These are phyloP conservation scores for Petrophora chlorosata DNA, from an alignment of 2,888 invertebrate genomes.

Conservation along the genomic window DNA sequence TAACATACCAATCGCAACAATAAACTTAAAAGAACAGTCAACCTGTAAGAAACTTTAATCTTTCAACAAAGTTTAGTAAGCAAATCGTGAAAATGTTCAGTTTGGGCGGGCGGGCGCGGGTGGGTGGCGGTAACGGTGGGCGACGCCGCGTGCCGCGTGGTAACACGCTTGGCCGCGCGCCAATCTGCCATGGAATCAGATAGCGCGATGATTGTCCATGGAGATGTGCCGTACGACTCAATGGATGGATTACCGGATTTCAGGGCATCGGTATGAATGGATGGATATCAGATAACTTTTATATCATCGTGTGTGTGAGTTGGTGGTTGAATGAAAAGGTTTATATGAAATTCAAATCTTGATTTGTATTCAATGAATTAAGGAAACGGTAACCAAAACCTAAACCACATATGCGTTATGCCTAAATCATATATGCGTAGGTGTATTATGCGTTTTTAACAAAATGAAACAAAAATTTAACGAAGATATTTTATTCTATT, in stretches of 20 bases:
- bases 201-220: conserved; percentile 35
- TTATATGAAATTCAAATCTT: too few species aligned
- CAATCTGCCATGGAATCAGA: conserved; percentile 64
- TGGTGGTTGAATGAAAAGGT: not conserved
- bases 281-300: too few species aligned
- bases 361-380: too few species aligned
- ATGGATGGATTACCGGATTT: conserved; percentile 20
- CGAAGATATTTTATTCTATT: too few species aligned
- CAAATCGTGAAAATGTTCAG: conserved; percentile 15
- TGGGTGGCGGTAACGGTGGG: conserved; percentile 14
- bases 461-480: too few species aligned
- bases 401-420: too few species aligned
- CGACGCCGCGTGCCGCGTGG: conserved; percentile 45
- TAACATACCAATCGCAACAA: not conserved
- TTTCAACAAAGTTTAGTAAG: conserved; percentile 1
- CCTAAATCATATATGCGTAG: too few species aligned
- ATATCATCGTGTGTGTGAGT: not conserved
- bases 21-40: not conserved
- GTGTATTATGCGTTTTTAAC: too few species aligned
- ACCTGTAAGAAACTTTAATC: not conserved
- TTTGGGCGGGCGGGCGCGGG: conserved; percentile 31
- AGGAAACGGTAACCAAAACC: too few species aligned
- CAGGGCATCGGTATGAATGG: conserved; percentile 23
- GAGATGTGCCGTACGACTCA: conserved; percentile 24
- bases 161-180: conserved; percentile 67